These are phyloP conservation scores for Buphagus erythrorhynchus DNA, from an alignment of 2,797 vertebrate species.

Conservation along the genomic window DNA sequence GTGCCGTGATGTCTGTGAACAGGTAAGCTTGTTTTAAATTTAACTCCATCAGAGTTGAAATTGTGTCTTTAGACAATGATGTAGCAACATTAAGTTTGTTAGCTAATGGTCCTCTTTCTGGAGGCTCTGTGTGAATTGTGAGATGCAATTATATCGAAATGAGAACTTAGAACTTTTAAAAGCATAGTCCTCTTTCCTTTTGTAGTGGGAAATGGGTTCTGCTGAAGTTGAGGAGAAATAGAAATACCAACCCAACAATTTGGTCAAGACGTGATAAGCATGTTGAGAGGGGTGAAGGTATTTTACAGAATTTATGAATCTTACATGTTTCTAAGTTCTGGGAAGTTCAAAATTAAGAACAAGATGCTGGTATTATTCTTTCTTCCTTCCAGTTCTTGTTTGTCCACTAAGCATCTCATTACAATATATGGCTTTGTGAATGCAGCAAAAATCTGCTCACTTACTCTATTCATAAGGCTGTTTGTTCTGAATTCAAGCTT, in stretches of 20 bases:
- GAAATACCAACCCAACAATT: not conserved
- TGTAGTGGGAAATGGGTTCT: not conserved
- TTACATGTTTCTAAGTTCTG: not conserved
- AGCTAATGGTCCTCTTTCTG: not conserved
- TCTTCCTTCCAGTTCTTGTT: not conserved
- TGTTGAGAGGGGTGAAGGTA: not conserved
- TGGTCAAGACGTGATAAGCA: not conserved
- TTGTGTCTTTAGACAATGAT: not conserved
- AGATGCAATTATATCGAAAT: not conserved
- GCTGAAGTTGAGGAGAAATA: not conserved
- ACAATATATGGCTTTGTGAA: not conserved
- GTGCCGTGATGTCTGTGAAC: constrained; percentile 94
- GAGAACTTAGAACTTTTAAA: not conserved
- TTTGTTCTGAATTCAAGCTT: not conserved
- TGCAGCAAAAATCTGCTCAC: not conserved
- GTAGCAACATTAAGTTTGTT: not conserved
- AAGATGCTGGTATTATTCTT: not conserved
- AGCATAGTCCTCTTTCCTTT: not conserved
- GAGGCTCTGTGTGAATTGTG: not conserved
- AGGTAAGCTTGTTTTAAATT: constrained; percentile 80
- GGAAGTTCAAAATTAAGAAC: not conserved
- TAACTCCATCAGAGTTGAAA: not conserved
- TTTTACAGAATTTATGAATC: not conserved
- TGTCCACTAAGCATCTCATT: not conserved
- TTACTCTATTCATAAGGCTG: not conserved